phyloP scores from a whole-genome alignment of 1,140 invertebrate species.

The Calephelis virginiensis region DNA sequence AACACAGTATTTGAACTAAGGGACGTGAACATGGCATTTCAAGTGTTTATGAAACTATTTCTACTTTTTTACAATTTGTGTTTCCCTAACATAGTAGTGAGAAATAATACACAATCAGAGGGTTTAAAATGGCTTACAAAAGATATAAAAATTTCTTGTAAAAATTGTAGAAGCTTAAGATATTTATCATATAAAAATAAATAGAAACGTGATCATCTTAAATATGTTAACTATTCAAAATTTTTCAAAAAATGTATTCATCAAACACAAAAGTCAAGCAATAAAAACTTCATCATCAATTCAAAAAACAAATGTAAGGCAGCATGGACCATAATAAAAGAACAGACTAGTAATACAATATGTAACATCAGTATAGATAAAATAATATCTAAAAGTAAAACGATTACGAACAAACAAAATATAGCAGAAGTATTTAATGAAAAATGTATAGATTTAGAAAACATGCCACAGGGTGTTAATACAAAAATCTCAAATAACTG shows the following conservation, averaged over 20 bases:
- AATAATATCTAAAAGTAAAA: constrained; percentile 12
- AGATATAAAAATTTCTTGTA: constrained; percentile 20
- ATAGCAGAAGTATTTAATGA: constrained; percentile 21
- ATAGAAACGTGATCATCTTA: constrained; percentile 13
- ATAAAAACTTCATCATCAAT: constrained; percentile 21
- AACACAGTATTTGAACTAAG: constrained; percentile 19
- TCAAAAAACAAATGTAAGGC: constrained; percentile 28
- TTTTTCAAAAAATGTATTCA: constrained; percentile 33
- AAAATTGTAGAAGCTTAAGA: constrained; percentile 21
- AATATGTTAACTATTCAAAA: constrained; percentile 25
- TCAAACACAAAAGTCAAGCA: constrained; percentile 21
- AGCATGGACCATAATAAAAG: constrained; percentile 27
- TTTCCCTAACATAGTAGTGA: constrained; percentile 30
- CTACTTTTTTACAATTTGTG: constrained; percentile 33
- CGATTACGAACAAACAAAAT: neutral
- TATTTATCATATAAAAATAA: constrained; percentile 25
- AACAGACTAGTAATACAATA: constrained; percentile 1
- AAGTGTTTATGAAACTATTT: constrained; percentile 28
- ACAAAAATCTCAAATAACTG: neutral
- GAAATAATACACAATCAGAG: constrained; percentile 4
- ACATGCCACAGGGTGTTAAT: neutral
- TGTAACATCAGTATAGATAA: constrained; percentile 15
- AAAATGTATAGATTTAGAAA: constrained; percentile 18
- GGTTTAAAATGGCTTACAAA: constrained; percentile 21
- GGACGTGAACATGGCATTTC: constrained; percentile 28